Evolutionary conservation across 2,113 vertebrate species (phyloP), one percentile per base, ranked within the genome.

Genomic region (Garra rufa): DNA sequence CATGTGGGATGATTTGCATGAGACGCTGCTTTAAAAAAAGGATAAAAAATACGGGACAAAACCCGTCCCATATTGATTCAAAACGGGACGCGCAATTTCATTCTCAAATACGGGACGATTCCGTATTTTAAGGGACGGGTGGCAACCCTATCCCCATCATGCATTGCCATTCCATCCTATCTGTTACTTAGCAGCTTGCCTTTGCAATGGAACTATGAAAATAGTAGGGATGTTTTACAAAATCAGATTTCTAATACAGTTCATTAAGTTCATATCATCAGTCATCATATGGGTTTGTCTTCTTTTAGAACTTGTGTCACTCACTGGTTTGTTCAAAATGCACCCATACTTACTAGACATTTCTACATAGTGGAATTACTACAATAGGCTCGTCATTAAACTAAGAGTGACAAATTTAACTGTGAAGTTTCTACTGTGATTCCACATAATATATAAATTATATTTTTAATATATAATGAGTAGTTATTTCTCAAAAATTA

Each of bases 111-210:
- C n/a, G n/a, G n/a, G n/a, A n/a, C n/a, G n/a, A n/a, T n/a, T n/a
- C n/a, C n/a, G n/a, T n/a, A n/a, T n/a, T n/a, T n/a, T n/a, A n/a
- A n/a, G n/a, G n/a, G n/a, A n/a, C n/a, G n/a, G n/a, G n/a, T n/a
- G n/a, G n/a, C n/a, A n/a, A n/a, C n/a, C n/a, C n/a, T n/a, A 76
- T 76, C 30, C 48, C 9, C 9, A 38, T 75, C 50, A 76, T 76
- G n/a, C 75, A n/a, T 38, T 57, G 50, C n/a, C 43, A 9, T 74
- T 1, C 15, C 43, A 24, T 21, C 21, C 46, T 74, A 74, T 46
- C 41, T 74, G 43, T 46, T 73, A 44, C 69, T 67, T 67, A 67
- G 11, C 41, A 44, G 41, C 41, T 46, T 15, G 70, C 21, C 46
- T 46, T 55, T 41, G 34, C 65, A 69, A 69, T 67, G 63, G 30